Conservation (phyloP, 2,797 vertebrate species). For the Xenops minutus region DNA sequence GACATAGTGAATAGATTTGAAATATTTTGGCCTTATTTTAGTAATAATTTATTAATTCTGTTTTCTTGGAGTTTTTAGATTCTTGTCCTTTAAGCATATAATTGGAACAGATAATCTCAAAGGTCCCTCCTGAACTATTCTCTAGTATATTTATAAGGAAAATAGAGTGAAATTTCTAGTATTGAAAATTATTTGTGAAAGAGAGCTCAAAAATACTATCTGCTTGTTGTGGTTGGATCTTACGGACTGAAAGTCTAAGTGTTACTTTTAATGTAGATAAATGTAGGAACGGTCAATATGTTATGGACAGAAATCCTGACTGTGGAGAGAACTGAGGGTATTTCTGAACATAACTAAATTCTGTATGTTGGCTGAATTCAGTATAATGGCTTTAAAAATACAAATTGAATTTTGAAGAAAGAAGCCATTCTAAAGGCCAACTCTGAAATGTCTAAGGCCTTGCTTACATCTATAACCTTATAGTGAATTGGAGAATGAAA, state of each 20-base stretch:
- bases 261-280: background rate
- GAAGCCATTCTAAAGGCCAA: background rate
- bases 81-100: background rate
- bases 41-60: background rate
- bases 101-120: background rate
- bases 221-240: background rate
- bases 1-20: rapidly evolving
- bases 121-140: background rate
- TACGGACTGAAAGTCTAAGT: background rate
- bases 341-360: background rate
- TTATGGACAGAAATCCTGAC: background rate
- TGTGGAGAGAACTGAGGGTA: background rate
- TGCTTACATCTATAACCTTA: background rate
- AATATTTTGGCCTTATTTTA: background rate
- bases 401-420: background rate
- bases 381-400: background rate
- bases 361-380: background rate
- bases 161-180: background rate
- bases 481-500: background rate
- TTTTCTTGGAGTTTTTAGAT: background rate
- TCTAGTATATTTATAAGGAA: background rate
- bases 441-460: background rate
- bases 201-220: background rate
- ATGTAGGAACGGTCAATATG: rapidly evolving
- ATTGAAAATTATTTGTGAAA: background rate